Conservation (phyloP, 2,113 vertebrate species). For the Equus quagga region DNA sequence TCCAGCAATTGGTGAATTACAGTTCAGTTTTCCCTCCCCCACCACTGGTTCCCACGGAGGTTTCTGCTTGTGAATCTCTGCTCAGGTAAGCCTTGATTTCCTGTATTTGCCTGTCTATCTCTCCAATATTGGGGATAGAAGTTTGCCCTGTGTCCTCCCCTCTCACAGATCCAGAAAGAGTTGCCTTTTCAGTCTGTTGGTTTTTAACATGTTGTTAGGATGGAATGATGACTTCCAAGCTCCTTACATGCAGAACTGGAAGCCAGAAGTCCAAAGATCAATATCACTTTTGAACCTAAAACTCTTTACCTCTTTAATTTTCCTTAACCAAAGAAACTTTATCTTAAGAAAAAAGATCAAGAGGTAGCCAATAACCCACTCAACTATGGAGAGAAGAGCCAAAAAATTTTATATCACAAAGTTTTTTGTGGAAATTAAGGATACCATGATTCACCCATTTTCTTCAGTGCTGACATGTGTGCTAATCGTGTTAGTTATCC, state of each 20-base stretch:
- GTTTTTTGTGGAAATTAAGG: neutral
- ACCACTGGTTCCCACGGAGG: neutral
- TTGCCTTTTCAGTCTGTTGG: neutral
- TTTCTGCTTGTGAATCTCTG: neutral
- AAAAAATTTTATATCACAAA: no score
- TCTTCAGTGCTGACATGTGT: neutral
- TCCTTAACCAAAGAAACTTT: neutral
- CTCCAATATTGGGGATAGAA: no score
- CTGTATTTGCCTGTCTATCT: no score
- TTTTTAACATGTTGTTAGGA: neutral
- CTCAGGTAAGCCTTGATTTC: no score
- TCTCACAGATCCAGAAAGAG: neutral
- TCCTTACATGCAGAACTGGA: no score
- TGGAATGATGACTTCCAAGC: no score
- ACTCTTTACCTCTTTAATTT: neutral
- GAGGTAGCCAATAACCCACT: neutral
- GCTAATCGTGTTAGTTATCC: neutral
- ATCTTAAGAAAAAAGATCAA: neutral
- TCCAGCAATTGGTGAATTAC: neutral
- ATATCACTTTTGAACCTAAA: no score
- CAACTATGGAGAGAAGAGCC: no score
- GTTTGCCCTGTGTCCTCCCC: no score
- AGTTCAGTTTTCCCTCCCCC: neutral
- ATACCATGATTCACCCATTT: accelerated
- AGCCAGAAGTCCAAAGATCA: no score